These are phyloP conservation scores for Eulemur rubriventer DNA, from an alignment of 2,797 vertebrate genomes.

Conservation along the genomic window DNA sequence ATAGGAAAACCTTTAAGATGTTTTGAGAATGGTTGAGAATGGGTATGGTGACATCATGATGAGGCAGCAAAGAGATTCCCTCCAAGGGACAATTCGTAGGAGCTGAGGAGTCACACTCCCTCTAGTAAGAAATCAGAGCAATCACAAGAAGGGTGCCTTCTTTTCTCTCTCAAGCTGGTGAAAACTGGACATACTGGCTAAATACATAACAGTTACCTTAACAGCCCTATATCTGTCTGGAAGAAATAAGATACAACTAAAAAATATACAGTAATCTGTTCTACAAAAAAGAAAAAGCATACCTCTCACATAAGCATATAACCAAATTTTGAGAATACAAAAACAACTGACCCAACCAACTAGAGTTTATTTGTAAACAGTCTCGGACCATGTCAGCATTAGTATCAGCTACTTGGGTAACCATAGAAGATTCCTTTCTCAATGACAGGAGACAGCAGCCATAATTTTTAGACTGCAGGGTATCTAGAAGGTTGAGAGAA, in stretches of 20 bases:
- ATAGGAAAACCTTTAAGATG: neutral
- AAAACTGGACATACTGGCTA: neutral
- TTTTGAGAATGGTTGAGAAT: constrained; percentile 3
- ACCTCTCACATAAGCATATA: neutral
- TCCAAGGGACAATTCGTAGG: neutral
- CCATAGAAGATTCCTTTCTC: neutral
- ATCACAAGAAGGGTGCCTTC: neutral
- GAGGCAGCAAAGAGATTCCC: neutral
- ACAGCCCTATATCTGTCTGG: neutral
- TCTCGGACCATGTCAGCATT: constrained; percentile 59
- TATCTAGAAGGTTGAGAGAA: constrained; percentile 75
- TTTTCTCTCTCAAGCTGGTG: neutral
- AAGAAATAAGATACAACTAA: neutral
- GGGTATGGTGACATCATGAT: neutral
- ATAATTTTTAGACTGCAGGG: constrained; percentile 65
- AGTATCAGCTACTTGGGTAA: constrained; percentile 69
- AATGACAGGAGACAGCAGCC: constrained; percentile 79
- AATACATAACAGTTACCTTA: neutral
- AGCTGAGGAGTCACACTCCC: neutral
- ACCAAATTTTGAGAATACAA: constrained; percentile 29
- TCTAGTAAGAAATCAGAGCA: neutral
- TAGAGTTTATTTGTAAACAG: constrained; percentile 56
- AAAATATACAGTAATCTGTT: neutral
- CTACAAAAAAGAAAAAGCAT: neutral
- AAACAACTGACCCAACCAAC: neutral